Evolutionary conservation across 2,797 vertebrate genomes (phyloP), one percentile per base, ranked within the genome.

Genomic region (Trachurus trachurus): DNA sequence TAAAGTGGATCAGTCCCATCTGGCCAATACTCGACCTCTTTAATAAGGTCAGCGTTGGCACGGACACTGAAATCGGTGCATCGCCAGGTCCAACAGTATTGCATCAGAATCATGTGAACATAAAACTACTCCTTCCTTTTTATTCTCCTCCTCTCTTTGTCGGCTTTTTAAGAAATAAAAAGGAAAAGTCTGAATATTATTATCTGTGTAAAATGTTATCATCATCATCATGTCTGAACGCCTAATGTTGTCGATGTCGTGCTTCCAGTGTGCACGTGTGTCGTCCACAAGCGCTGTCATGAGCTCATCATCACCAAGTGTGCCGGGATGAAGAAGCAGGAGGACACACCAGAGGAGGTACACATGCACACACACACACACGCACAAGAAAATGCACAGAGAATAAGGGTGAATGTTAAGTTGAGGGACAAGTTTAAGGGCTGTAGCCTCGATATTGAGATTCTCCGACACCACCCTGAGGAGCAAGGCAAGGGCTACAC

Each of bases 271-370:
- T 99, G 98, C 81, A 99, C 98, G 84, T 99, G 98, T 44, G 98
- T 99, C 60, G 98, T 99, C 87, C 98, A 99, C 95, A 99, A 99
- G 91, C 95, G 98, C 91, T 99, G 98, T 86, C 98, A 99, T 66
- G 97, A 98, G 91, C 98, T 98, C 92, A 98, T 99, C 87, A 99
- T 99, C 93, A 99, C 98, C 4, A 99, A 98, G 88, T 99, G 98
- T 73, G 97, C 98, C 39, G 98, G 98, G 45, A 94, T 99, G 92
- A 99, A 99, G 96, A 99, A 98, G 86, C 97, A 98, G 94, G 98
- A 99, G 65, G 95, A 96, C 94, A 96, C 97, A 58, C 95, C 96
- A 0, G 98, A 99, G 75, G 98, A 99, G 97, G 98, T 98, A 72
- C 21, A 40, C 37, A 31, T 39, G 58, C 59, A 29, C 67, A n/a